Percentiles rank a stretch among this genome's conserved stretches.
Evolutionary conservation across 1,140 invertebrate genomes (phyloP).

Genomic region (Nasonia vitripennis): DNA sequence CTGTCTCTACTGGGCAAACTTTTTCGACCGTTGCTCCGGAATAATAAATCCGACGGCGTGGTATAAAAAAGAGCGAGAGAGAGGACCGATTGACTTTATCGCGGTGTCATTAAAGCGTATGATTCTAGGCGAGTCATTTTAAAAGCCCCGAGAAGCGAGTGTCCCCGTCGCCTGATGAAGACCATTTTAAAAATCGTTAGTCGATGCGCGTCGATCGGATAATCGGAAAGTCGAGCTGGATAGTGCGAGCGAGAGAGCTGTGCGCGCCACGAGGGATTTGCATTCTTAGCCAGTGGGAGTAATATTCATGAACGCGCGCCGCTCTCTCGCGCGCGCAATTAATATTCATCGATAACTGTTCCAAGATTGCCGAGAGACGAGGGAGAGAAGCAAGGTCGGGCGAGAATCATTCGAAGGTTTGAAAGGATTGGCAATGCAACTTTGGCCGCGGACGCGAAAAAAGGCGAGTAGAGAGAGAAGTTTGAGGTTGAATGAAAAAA

Average conservation of each 20-base stretch:
- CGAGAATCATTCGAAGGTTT: constrained; percentile 14
- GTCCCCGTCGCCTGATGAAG: not conserved
- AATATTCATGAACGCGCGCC: constrained; percentile 44
- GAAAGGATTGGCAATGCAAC: not conserved
- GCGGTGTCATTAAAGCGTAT: not conserved
- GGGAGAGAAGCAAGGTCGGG: not conserved
- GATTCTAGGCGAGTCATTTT: constrained; percentile 8
- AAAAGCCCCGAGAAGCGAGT: not conserved
- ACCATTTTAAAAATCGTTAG: constrained; percentile 39
- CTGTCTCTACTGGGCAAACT: not conserved
- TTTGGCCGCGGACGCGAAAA: not conserved
- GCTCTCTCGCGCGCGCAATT: constrained; percentile 33
- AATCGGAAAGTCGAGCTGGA: constrained; percentile 42
- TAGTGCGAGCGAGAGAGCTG: not conserved
- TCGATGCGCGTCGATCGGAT: constrained; percentile 35
- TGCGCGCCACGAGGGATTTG: constrained; percentile 16
- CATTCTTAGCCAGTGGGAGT: constrained; percentile 29
- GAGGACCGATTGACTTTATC: not conserved
- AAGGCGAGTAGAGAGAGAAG: not conserved
- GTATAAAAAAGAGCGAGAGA: not conserved
- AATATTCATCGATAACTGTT: constrained; percentile 54
- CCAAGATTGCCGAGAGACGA: constrained; percentile 29
- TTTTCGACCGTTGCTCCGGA: not conserved
- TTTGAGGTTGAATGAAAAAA: no score
- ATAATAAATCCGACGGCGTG: not conserved